Evolutionary conservation across 2,113 vertebrate genomes (phyloP).

Genomic region (Anarhynchus alexandrinus): DNA sequence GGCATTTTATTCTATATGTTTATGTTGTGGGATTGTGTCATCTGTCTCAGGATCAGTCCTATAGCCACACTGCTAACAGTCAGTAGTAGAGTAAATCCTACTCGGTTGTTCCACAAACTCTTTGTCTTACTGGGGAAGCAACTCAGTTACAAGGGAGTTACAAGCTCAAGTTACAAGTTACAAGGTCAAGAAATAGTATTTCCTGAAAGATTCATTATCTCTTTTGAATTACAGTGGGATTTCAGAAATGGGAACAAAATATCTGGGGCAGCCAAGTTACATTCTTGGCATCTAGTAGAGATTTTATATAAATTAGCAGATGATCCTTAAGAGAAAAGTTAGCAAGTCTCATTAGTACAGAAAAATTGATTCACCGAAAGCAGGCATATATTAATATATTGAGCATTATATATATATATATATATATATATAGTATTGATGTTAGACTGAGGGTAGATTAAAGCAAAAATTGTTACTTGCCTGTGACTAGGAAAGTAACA

Average conservation of each 20-base stretch:
- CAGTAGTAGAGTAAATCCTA: background rate
- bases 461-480: background rate
- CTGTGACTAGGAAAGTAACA: background rate
- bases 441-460: background rate
- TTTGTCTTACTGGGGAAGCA: background rate
- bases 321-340: background rate
- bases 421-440: background rate
- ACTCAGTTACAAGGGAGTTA: background rate
- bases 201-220: background rate
- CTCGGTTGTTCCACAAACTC: background rate
- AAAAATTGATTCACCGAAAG: background rate
- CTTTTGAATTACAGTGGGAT: background rate
- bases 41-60: background rate
- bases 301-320: background rate
- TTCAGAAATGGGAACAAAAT: background rate
- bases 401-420: too few relatives aligned
- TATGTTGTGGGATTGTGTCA: background rate
- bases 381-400: background rate
- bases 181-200: background rate
- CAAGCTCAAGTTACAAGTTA: background rate
- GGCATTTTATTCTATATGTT: background rate
- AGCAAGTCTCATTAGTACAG: background rate
- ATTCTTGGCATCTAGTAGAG: background rate
- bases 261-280: background rate
- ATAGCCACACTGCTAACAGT: background rate